Percentiles rank a stretch among this genome's conserved stretches.
phyloP scores from a whole-genome alignment of 2,797 vertebrate genomes.

The Squalus acanthias region DNA sequence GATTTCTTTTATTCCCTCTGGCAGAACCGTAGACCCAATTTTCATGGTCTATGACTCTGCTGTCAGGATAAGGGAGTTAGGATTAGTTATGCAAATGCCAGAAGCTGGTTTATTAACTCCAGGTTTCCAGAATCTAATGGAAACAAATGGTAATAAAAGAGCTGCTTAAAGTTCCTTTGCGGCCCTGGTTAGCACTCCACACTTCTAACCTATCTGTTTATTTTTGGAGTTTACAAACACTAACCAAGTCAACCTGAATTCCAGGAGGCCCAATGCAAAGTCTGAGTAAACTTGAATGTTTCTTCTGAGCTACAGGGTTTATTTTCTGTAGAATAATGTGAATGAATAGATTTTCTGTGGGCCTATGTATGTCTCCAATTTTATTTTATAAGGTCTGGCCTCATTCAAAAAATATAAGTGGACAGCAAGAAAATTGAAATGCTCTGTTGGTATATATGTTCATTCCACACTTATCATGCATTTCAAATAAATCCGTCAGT shows the following conservation, averaged over 20 bases:
- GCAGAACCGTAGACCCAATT: no score
- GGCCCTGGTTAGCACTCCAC: not conserved
- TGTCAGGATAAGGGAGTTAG: not conserved
- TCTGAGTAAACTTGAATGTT: not conserved
- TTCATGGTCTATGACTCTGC: not conserved
- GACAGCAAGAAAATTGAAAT: not conserved
- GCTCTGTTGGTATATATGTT: not conserved
- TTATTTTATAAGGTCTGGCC: not conserved
- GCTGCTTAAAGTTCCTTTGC: not conserved
- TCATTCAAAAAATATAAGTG: not conserved
- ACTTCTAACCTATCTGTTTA: not conserved
- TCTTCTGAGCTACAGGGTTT: not conserved
- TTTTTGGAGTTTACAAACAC: not conserved
- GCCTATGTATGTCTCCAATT: no score
- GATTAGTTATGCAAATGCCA: not conserved
- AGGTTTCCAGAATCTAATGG: not conserved
- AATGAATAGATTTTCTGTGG: not conserved
- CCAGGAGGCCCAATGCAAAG: not conserved
- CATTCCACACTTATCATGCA: not conserved
- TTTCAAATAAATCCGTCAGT: not conserved
- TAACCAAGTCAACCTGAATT: not conserved
- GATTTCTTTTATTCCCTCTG: no score
- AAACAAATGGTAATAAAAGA: not conserved
- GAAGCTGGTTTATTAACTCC: not conserved
- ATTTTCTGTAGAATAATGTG: not conserved